Evolutionary conservation across 2,113 vertebrate genomes (phyloP), one percentile per base, ranked within the genome.

Genomic region (Trematocara marginatum): DNA sequence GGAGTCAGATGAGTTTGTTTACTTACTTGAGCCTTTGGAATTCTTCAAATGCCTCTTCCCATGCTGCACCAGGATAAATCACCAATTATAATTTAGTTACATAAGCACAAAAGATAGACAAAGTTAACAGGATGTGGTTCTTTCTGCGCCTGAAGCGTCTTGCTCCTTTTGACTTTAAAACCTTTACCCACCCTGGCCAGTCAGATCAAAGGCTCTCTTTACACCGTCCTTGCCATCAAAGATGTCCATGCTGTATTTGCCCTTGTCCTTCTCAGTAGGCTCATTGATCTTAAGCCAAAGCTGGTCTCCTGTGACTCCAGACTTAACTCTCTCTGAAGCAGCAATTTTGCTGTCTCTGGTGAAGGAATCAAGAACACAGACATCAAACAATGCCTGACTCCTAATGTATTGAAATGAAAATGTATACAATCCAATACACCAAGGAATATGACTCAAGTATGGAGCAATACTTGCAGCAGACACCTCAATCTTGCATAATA

Each of bases 21-120:
- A 98, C 99, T 98, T 97, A 99, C 99, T 99, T 99, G 88, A 99
- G 95, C 92, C 97, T 98, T 95, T 99, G 97, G 97, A 99, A 99
- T 95, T 99, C 98, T 53, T 97, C 97, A 96, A 96, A 98, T 59
- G 99, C 99, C 79, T 98, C 97, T 38, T 99, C 97, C 95, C 97
- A 99, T 7, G 96, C 99, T 99, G 95, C 88, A 88, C 61, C 93
- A 92, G 88, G 31, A 80, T 16, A 66, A 84, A 42, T 23, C 6
- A 82, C 23, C 4, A 10, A 52, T 78, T 40, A 64, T 71, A 20
- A 35, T 84, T 52, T 42, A 45, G 6, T 61, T 56, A 40, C 3
- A 35, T 12, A 13, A 42, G 52, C 23, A 52, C 12, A 29, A 18
- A 49, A 51, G 52, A 52, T 29, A 66, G 7, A 11, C 45, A 81